Evolutionary conservation across 2,888 invertebrate genomes (phyloP).

Genomic region (Eristalis pertinax): DNA sequence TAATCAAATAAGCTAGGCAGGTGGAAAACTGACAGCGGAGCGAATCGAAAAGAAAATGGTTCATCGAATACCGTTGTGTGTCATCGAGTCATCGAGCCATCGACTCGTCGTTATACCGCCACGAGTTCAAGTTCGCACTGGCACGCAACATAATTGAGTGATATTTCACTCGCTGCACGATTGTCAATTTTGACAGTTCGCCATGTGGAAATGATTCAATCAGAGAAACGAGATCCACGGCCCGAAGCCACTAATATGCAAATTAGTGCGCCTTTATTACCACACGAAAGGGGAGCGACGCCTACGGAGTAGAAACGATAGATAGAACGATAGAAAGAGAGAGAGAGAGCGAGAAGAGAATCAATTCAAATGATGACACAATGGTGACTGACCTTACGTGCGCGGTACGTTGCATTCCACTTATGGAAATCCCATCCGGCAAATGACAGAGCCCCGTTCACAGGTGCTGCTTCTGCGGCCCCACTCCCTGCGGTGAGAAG

Average conservation of each 20-base stretch:
- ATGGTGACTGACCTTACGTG: constrained; percentile 55
- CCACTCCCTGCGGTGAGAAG: constrained; percentile 47
- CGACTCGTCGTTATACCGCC: background rate
- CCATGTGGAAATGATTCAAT: constrained; percentile 36
- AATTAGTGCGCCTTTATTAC: background rate
- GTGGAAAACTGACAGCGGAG: constrained; percentile 17
- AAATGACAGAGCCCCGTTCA: constrained; percentile 28
- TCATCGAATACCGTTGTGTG: constrained; percentile 36
- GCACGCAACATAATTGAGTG: constrained; percentile 42
- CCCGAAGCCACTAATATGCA: constrained; percentile 30
- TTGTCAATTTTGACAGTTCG: constrained; percentile 36
- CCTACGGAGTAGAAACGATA: background rate
- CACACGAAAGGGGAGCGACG: constrained; percentile 2
- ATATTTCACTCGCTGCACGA: constrained; percentile 31
- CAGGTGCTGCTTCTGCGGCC: constrained; percentile 45
- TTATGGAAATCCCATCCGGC: constrained; percentile 61
- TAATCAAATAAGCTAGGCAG: constrained; percentile 30
- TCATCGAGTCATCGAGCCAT: background rate
- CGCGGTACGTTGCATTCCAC: constrained; percentile 7
- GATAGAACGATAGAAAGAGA: background rate
- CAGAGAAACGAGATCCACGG: constrained; percentile 23
- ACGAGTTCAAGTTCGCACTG: constrained; percentile 52
- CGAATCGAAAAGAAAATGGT: background rate
- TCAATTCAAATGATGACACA: constrained; percentile 19
- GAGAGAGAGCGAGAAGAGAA: background rate